These are phyloP conservation scores for Oreortyx pictus DNA, from an alignment of 2,797 vertebrate species.

Conservation along the genomic window DNA sequence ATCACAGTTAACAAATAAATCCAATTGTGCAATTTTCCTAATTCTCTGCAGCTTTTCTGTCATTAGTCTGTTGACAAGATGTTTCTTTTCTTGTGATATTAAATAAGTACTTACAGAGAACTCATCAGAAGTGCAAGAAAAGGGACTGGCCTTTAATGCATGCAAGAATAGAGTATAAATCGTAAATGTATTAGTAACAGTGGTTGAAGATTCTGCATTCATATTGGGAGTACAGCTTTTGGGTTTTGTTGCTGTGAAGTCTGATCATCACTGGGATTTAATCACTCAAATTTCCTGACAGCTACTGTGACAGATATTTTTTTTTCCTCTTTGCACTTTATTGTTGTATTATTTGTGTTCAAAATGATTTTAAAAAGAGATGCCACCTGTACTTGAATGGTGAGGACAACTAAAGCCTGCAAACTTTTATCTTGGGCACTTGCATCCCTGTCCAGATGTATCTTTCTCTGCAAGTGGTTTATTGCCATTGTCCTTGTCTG, in stretches of 20 bases:
- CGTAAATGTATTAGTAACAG: background rate
- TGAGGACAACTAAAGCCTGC: background rate
- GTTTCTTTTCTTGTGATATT: background rate
- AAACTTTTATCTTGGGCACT: background rate
- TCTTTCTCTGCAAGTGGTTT: background rate
- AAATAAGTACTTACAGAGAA: background rate
- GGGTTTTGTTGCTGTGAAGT: background rate
- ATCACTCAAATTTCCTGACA: background rate
- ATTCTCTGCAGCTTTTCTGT: background rate
- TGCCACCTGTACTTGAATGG: background rate
- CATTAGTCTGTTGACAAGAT: background rate
- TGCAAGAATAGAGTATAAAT: background rate
- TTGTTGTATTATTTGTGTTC: background rate
- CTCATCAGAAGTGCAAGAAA: background rate
- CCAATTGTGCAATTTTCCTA: background rate
- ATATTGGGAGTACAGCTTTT: background rate
- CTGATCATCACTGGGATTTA: background rate
- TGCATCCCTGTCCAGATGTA: background rate
- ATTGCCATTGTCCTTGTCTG: background rate
- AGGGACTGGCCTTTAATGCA: background rate
- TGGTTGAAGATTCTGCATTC: background rate
- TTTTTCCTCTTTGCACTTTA: accelerated
- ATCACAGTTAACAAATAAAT: background rate
- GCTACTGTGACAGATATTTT: background rate
- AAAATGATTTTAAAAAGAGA: background rate